Evolutionary conservation across 2,113 vertebrate species (phyloP).

Genomic region (Cervus canadensis): DNA sequence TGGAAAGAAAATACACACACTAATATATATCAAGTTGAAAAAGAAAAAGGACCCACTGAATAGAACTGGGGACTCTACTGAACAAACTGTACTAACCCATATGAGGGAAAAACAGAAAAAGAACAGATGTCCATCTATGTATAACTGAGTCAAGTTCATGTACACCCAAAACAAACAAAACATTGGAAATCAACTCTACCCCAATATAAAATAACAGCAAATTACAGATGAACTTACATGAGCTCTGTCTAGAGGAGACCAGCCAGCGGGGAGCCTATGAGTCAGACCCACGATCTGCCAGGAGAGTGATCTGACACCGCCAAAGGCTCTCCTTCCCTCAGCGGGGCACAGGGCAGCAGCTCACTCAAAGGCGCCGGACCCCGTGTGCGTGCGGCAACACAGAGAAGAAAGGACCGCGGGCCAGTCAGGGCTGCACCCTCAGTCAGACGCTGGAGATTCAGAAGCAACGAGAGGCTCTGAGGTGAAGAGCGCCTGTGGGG

Average conservation of each 20-base stretch:
- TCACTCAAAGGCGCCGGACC: background rate
- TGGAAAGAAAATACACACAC: background rate
- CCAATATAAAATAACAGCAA: background rate
- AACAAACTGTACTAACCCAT: background rate
- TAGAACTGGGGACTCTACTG: background rate
- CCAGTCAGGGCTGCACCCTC: background rate
- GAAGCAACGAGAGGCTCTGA: background rate
- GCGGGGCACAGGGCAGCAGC: background rate
- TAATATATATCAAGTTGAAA: background rate
- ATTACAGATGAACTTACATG: background rate
- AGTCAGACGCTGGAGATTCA: background rate
- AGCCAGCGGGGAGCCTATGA: accelerated
- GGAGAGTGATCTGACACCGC: accelerated
- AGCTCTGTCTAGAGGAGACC: background rate
- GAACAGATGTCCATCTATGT: background rate
- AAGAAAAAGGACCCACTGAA: background rate
- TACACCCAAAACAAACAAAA: background rate
- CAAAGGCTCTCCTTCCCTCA: background rate
- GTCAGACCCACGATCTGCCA: accelerated
- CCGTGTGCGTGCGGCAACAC: accelerated
- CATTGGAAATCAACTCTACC: background rate
- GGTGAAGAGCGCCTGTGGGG: background rate
- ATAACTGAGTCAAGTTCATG: background rate
- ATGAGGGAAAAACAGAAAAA: background rate
- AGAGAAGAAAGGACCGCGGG: background rate